A percentile compares a stretch with the other conserved stretches of the same genome.
Evolutionary conservation across 2,113 vertebrate genomes (phyloP).

Genomic region (Apteryx owenii): DNA sequence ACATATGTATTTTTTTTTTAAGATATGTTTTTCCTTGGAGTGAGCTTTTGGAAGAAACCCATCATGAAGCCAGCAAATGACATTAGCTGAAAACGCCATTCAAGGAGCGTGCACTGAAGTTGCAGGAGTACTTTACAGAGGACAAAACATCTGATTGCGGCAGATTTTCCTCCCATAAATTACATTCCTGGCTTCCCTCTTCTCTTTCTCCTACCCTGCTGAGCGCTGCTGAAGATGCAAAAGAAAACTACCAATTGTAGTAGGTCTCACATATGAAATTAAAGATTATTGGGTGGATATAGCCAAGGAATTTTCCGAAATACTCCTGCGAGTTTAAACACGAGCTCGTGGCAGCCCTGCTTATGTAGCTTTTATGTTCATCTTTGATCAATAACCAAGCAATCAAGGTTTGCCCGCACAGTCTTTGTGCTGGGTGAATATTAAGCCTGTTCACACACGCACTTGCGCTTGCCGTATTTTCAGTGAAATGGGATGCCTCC

Average conservation of each 20-base stretch:
- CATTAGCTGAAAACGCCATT: not conserved
- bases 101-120: not conserved
- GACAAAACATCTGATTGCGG: not conserved
- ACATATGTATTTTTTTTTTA: not conserved
- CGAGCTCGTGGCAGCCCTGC: not conserved
- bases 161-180: not conserved
- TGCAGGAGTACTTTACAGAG: not conserved
- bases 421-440: not conserved
- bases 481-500: not conserved
- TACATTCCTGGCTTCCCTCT: not conserved
- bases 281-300: not conserved
- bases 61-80: not conserved
- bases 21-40: not conserved
- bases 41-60: not conserved
- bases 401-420: not conserved
- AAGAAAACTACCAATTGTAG: not conserved
- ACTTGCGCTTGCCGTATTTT: not conserved
- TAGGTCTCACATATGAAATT: not conserved
- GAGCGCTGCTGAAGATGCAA: fast-evolving
- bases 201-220: not conserved
- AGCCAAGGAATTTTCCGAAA: not conserved
- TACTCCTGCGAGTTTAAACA: not conserved
- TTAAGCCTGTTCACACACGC: not conserved
- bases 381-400: not conserved
- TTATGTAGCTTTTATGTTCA: not conserved